These are phyloP conservation scores for Hydrophis major DNA, from an alignment of 2,797 vertebrate genomes.

Conservation along the genomic window DNA sequence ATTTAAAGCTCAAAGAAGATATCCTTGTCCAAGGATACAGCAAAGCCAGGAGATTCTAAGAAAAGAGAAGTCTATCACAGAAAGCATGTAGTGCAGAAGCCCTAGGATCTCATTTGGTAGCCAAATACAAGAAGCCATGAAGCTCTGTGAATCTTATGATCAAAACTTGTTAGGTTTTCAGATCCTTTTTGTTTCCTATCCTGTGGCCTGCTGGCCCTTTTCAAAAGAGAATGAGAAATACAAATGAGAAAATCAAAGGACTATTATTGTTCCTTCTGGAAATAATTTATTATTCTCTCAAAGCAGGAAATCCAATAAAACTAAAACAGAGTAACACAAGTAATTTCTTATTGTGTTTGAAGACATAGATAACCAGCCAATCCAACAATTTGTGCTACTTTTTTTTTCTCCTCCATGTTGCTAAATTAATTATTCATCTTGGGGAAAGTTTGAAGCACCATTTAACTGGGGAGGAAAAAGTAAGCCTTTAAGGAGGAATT, in stretches of 20 bases:
- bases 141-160: background rate
- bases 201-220: background rate
- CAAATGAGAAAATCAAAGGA: background rate
- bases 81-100: background rate
- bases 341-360: background rate
- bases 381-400: background rate
- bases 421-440: background rate
- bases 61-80: background rate
- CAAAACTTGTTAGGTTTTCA: background rate
- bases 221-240: background rate
- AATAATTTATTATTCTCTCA: background rate
- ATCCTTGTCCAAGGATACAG: background rate
- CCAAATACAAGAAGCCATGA: background rate
- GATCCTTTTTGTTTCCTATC: background rate
- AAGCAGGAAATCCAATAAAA: background rate
- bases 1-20: background rate
- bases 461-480: background rate
- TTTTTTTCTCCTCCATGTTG: background rate
- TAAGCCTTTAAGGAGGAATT: background rate
- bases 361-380: background rate
- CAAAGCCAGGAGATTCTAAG: background rate
- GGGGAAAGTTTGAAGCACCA: background rate
- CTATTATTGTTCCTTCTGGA: background rate
- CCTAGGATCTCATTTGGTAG: background rate
- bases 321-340: background rate